Evolutionary conservation across 2,113 vertebrate genomes (phyloP).

Genomic region (Rhea pennata): DNA sequence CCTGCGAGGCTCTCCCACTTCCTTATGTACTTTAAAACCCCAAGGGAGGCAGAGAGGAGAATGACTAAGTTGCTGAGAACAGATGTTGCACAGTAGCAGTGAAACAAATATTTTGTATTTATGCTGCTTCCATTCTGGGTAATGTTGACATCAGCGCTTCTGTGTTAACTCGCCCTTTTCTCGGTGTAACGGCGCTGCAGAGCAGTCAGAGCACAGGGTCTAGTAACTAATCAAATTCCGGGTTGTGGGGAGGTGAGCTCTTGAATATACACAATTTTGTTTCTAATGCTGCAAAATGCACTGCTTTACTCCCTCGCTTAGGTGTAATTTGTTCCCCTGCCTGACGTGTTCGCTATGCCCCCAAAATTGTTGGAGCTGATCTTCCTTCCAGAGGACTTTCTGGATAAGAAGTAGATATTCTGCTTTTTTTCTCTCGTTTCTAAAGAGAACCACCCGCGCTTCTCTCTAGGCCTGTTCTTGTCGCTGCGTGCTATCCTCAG

Average conservation of each 20-base stretch:
- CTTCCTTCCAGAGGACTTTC: background rate
- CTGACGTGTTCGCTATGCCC: conserved; percentile 10
- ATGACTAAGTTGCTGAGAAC: conserved; percentile 3
- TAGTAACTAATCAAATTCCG: background rate
- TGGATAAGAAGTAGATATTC: background rate
- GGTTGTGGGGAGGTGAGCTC: background rate
- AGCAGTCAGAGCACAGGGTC: background rate
- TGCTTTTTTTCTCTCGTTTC: background rate
- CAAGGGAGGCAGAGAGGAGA: background rate
- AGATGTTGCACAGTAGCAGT: conserved; percentile 63
- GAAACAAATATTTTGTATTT: conserved; percentile 71
- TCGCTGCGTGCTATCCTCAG: background rate
- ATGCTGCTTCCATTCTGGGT: background rate
- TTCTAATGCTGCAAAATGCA: background rate
- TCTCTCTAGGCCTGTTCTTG: background rate
- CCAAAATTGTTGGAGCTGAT: background rate
- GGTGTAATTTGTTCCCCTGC: conserved; percentile 24
- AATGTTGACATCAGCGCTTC: background rate
- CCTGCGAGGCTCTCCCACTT: conserved; percentile 46
- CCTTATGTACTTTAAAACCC: conserved; percentile 50
- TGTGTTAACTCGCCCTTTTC: conserved; percentile 28
- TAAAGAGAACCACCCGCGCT: background rate
- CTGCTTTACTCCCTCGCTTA: background rate
- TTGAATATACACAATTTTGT: background rate
- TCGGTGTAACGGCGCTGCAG: background rate